Evolutionary conservation across 1,140 invertebrate genomes (phyloP), one percentile per base, ranked within the genome.

Genomic region (Macrotrachela quadricornifera): DNA sequence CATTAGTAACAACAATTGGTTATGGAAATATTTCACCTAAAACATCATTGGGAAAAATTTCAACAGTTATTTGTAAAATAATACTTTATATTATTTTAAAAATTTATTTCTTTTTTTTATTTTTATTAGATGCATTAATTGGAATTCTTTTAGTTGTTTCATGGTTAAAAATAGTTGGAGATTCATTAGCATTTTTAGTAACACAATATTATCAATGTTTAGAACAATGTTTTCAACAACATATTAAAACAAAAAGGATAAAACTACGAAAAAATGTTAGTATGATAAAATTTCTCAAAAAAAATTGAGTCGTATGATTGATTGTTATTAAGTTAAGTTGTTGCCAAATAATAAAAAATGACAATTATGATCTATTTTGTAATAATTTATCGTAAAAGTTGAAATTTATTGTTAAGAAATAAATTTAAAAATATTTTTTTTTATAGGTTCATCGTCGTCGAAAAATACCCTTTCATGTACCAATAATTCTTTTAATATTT

Each of bases 1-100:
- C 90, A 10, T 85, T 94, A 57, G 90, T 92, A 61, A 91, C 87
- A 0, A 94, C 86, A 0, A 92, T 94, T 56, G 87, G 21, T 30
- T 94, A 94, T 68, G 88, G 88, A n/a, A 85, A 94, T 65, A 88
- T 94, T 47, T 82, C 85, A 0, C 85, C 85, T 1, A 87, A 87
- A 73, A 94, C 87, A 0, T 76, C 79, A 57, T 80, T 79, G 64
- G 88, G 88, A 15, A 87, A 90, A 70, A 78, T 92, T 51, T 82
- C 85, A 36, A 92, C 87, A 14, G 21, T 30, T 8, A 30, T 30
- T 4, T 30, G 21, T 30, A 30, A 30, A 30, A 30, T 4, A 30
- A 4, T 30, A 4, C 21, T 30, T 30, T 2, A 8, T 4, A 30
- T 30, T 30, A 30, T 30, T 30, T 30, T 8, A 30, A 30, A 30